Evolutionary conservation across 2,888 invertebrate species (phyloP).

Genomic region (Pachydiplax longipennis): DNA sequence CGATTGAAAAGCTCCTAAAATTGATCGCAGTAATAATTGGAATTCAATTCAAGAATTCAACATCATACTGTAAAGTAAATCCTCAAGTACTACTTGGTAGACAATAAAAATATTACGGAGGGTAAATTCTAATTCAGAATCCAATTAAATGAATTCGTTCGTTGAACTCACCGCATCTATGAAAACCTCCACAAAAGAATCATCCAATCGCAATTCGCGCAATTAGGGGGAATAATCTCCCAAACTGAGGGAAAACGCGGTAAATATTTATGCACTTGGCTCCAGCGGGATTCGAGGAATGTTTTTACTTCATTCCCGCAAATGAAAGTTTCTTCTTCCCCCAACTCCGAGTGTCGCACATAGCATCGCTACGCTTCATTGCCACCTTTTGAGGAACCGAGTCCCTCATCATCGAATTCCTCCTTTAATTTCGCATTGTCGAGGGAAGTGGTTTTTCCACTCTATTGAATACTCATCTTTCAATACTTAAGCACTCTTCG

Average conservation of each 20-base stretch:
- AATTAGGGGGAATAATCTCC: no score
- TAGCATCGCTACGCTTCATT: conserved; percentile 7
- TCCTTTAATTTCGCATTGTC: conserved; percentile 41
- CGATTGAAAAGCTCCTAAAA: no score
- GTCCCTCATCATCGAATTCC: conserved; percentile 32
- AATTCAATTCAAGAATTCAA: no score
- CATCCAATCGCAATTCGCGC: no score
- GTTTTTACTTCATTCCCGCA: neutral
- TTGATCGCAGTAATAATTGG: no score
- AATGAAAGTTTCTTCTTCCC: neutral
- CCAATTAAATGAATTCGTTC: no score
- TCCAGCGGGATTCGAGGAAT: neutral
- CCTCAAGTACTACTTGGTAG: no score
- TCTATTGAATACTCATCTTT: conserved; percentile 43
- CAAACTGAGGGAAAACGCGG: neutral
- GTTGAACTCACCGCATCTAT: no score
- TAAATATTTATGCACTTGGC: neutral
- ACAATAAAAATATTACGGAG: no score
- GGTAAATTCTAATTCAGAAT: no score
- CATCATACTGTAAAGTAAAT: no score
- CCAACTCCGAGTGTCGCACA: neutral
- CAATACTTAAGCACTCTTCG: conserved; percentile 25
- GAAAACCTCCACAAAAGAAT: no score
- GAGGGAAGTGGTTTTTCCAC: conserved; percentile 34
- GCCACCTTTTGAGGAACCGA: conserved; percentile 31